Evolutionary conservation across 2,888 invertebrate species (phyloP).

Genomic region (Dryadula phaetusa): DNA sequence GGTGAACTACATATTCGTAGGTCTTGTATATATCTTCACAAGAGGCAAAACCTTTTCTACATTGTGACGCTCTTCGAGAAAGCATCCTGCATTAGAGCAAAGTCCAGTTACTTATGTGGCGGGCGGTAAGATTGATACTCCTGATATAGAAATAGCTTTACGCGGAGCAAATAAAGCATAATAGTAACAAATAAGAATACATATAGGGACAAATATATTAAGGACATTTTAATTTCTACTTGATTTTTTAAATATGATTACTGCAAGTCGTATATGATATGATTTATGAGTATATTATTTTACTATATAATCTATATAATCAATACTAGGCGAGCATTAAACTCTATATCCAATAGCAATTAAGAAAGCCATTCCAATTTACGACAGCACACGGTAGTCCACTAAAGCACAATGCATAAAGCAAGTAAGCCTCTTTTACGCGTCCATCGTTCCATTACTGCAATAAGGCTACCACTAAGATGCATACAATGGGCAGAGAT

Average conservation of each 20-base stretch:
- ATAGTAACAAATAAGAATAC: slow-evolving; percentile 33
- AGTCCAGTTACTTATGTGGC: slow-evolving; percentile 44
- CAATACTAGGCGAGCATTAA: too few relatives aligned
- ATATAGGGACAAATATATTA: slow-evolving; percentile 29
- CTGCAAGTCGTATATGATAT: too few relatives aligned
- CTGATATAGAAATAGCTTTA: slow-evolving; percentile 45
- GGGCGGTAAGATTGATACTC: slow-evolving; percentile 43
- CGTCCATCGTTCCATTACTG: slow-evolving; percentile 54
- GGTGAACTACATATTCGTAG: slow-evolving; percentile 29
- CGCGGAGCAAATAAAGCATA: slow-evolving; percentile 41
- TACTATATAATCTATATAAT: too few relatives aligned
- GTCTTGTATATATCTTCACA: slow-evolving; percentile 32
- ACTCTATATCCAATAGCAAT: not conserved
- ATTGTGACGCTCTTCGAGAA: slow-evolving; percentile 44
- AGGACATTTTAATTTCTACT: not conserved
- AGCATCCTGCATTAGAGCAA: slow-evolving; percentile 43
- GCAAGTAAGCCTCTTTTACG: slow-evolving; percentile 22
- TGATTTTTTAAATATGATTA: too few relatives aligned
- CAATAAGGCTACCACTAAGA: slow-evolving; percentile 63
- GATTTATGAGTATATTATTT: not conserved
- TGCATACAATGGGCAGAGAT: slow-evolving; percentile 67
- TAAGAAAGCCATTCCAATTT: slow-evolving; percentile 6
- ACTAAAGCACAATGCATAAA: not conserved
- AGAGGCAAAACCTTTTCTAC: slow-evolving; percentile 34
- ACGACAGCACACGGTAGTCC: not conserved